Evolutionary conservation across 1,140 invertebrate genomes (phyloP), one percentile per base, ranked within the genome.

Genomic region (Drosophila varians): DNA sequence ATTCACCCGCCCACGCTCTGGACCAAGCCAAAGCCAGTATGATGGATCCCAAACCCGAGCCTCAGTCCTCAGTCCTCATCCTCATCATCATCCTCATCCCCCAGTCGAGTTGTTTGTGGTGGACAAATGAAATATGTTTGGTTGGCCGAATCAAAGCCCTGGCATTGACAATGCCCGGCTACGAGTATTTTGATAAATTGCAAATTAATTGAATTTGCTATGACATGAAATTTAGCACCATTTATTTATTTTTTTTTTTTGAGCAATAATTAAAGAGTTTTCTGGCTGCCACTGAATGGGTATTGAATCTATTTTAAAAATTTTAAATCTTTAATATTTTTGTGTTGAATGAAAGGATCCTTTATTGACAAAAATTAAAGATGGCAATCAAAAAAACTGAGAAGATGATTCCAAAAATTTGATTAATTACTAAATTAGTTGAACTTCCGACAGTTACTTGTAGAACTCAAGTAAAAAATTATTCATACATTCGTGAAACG

Each of bases 91-190:
- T n/a, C 3, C 36, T 9, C 12, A 21, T 11, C 31, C 54, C 47
- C 7, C 7, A 53, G 45, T 19, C 47, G 28, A 34, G 64, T 68
- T 68, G 64, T 68, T 68, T 68, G 64, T 68, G 64, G 64, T 68
- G 64, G 61, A 66, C 64, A 68, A 68, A 68, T 68, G 64, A 68
- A 68, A 68, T 68, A 68, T 68, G 64, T 68, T 68, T 43, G 64
- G 48, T 62, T 52, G 49, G n/a, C 56, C 64, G 40, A 66, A 68
- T 68, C 61, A 68, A 66, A 66, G 61, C 36, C 64, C 62, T 53
- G 61, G 21, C 61, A 45, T 19, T 53, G 61, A 68, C 60, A 68
- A 66, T 45, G 26, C 46, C 34, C 26, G 58, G 38, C 21, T 45
- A 36, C 62, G 60, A 66, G 62, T 52, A 53, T 65, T 66, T 68